These are phyloP conservation scores for Cyphomyrmex costatus DNA, from an alignment of 1,140 invertebrate genomes.

Conservation along the genomic window DNA sequence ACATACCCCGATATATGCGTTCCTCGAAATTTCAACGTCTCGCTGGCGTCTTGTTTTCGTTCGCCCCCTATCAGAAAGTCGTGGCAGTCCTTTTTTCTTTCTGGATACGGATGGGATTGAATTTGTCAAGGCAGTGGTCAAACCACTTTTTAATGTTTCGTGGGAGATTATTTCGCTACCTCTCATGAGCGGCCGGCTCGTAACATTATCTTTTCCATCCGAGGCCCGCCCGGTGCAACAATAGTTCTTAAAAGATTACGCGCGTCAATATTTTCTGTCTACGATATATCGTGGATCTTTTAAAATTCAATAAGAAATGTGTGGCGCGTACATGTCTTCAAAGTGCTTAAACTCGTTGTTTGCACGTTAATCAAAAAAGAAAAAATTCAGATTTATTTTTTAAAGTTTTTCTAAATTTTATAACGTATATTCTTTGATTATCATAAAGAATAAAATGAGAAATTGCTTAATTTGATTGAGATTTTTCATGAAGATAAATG, in stretches of 20 bases:
- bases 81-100: constrained; percentile 29
- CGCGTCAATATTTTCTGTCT: constrained; percentile 2
- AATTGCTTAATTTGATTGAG: neutral
- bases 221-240: constrained; percentile 42
- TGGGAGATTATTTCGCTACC: constrained; percentile 68
- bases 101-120: constrained; percentile 60
- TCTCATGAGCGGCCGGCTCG: constrained; percentile 56
- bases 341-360: neutral
- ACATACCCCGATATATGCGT: constrained; percentile 52
- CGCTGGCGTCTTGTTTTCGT: constrained; percentile 56
- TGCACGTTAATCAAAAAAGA: neutral
- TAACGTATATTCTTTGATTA: neutral
- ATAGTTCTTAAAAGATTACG: constrained; percentile 62
- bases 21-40: constrained; percentile 62
- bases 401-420: neutral
- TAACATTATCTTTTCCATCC: constrained; percentile 61
- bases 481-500: no score
- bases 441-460: neutral
- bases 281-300: neutral
- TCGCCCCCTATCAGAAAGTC: constrained; percentile 54
- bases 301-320: neutral
- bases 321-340: neutral
- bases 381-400: neutral
- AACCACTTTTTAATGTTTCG: constrained; percentile 67
- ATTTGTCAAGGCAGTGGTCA: constrained; percentile 68